phyloP scores from a whole-genome alignment of 2,888 invertebrate species.

The Morpho helenor region DNA sequence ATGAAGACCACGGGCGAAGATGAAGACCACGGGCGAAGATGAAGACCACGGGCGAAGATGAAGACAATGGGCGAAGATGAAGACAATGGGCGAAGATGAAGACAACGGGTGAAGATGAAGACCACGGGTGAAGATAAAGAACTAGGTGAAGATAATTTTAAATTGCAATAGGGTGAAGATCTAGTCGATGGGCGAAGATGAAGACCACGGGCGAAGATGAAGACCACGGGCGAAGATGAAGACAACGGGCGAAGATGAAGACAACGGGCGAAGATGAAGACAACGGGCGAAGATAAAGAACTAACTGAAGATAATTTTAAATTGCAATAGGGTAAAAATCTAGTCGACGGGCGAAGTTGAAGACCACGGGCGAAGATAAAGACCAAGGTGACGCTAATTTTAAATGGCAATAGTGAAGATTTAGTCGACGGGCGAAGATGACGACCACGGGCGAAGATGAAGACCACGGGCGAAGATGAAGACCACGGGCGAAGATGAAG shows the following conservation, averaged over 20 bases:
- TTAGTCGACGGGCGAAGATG: slow-evolving; percentile 1
- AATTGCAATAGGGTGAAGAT: no score
- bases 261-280: no score
- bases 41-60: not conserved
- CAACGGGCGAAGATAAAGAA: no score
- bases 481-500: slow-evolving; percentile 12
- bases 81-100: not conserved
- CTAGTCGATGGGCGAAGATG: no score
- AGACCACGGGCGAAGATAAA: not conserved
- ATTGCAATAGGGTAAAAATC: slow-evolving; percentile 1
- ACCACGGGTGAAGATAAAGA: not conserved
- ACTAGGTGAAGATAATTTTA: no score
- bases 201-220: no score
- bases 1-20: slow-evolving; percentile 17
- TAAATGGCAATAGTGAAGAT: no score
- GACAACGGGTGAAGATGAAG: not conserved
- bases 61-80: slow-evolving; percentile 18
- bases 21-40: not conserved
- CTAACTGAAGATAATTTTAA: slow-evolving; percentile 18
- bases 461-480: not conserved
- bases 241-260: no score
- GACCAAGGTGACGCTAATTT: no score
- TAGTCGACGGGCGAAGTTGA: not conserved
- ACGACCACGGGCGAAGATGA: not conserved
- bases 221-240: not conserved